These are phyloP conservation scores for Macrophya alboannulata DNA, from an alignment of 2,888 invertebrate species.

Conservation along the genomic window DNA sequence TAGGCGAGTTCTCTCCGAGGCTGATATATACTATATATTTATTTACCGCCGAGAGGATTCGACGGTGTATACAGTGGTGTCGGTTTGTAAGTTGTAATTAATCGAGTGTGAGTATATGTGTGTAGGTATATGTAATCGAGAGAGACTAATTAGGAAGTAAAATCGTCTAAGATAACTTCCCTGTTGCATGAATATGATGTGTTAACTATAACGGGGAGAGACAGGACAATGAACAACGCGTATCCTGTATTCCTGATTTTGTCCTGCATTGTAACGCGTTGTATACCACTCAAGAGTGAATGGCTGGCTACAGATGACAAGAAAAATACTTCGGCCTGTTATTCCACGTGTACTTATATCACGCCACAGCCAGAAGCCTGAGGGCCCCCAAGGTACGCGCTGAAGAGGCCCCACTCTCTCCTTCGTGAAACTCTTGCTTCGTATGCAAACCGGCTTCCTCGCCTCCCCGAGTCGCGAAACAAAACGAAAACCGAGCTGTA, in stretches of 20 bases:
- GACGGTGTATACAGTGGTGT: slow-evolving; percentile 22
- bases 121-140: neutral
- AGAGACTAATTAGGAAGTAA: neutral
- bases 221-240: neutral
- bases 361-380: slow-evolving; percentile 43
- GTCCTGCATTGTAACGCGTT: neutral
- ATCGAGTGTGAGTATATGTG: neutral
- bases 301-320: slow-evolving; percentile 57
- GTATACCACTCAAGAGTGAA: slow-evolving; percentile 44
- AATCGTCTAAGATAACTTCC: neutral
- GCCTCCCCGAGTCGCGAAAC: slow-evolving; percentile 65
- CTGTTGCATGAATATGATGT: neutral
- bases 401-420: neutral
- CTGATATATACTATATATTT: slow-evolving; percentile 26
- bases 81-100: slow-evolving; percentile 34
- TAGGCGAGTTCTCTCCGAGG: slow-evolving; percentile 15
- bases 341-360: slow-evolving; percentile 55
- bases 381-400: slow-evolving; percentile 40
- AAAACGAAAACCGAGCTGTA: slow-evolving; percentile 66
- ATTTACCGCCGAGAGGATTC: slow-evolving; percentile 20
- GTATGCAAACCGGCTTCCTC: slow-evolving; percentile 72
- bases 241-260: slow-evolving; percentile 12
- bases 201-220: neutral
- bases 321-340: slow-evolving; percentile 60
- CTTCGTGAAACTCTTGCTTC: slow-evolving; percentile 17